Conservation (phyloP, 2,888 invertebrate genomes). For the Cephonodes hylas region DNA sequence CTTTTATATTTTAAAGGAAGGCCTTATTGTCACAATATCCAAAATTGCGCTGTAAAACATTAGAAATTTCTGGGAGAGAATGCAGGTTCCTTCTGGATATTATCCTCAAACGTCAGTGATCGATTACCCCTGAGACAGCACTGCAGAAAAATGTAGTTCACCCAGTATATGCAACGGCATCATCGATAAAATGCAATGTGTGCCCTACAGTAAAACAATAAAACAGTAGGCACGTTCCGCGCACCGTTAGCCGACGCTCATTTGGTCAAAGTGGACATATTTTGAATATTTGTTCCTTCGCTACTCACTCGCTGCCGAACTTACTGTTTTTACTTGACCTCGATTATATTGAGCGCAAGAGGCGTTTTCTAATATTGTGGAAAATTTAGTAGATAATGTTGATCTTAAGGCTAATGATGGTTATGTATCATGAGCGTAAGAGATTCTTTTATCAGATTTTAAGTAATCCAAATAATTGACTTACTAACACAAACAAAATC, state of each 20-base stretch:
- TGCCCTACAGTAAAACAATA: slow-evolving; percentile 14
- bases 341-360: background rate
- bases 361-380: too few relatives aligned
- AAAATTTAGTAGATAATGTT: too few relatives aligned
- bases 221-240: slow-evolving; percentile 19
- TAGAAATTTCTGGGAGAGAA: too few relatives aligned
- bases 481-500: too few relatives aligned
- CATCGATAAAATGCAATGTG: slow-evolving; percentile 17
- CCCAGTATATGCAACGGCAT: slow-evolving; percentile 8
- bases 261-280: slow-evolving; percentile 17
- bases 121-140: background rate
- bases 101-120: background rate
- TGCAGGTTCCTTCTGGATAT: too few relatives aligned
- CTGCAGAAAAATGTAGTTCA: background rate
- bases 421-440: too few relatives aligned
- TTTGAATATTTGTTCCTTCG: slow-evolving; percentile 5
- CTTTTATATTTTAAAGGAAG: too few relatives aligned
- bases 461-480: too few relatives aligned
- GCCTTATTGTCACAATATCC: too few relatives aligned
- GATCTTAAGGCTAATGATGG: too few relatives aligned
- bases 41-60: too few relatives aligned
- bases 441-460: too few relatives aligned
- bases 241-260: slow-evolving; percentile 27
- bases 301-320: background rate
- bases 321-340: background rate